A percentile compares a stretch with the other conserved stretches of the same genome.
Conservation (phyloP, 1,140 invertebrate species). For the Oncopeltus fasciatus region DNA sequence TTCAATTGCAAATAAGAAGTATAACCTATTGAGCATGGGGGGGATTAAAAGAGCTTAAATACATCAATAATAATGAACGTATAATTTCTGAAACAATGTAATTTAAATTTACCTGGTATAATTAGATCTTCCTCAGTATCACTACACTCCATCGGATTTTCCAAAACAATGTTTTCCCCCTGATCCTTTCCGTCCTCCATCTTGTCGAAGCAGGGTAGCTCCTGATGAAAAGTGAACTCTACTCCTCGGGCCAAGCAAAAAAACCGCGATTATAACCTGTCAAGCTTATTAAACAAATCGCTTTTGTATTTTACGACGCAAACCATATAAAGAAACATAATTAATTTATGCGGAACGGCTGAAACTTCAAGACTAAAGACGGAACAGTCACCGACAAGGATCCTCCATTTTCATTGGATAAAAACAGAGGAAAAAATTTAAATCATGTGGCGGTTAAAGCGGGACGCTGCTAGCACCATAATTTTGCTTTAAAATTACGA, state of each 20-base stretch:
- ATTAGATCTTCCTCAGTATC: constrained; percentile 15
- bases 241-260: neutral
- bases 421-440: neutral
- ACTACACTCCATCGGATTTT: constrained; percentile 17
- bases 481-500: too few relatives aligned
- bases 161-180: constrained; percentile 8
- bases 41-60: neutral
- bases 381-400: neutral
- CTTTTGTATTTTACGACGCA: neutral
- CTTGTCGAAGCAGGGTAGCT: neutral
- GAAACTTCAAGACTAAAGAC: neutral
- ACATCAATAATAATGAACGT: neutral
- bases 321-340: neutral
- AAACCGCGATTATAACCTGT: neutral
- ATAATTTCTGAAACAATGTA: neutral
- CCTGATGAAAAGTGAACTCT: neutral
- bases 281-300: neutral
- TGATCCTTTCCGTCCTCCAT: constrained; percentile 17
- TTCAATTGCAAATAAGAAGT: neutral
- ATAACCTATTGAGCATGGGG: neutral
- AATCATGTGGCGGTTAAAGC: neutral
- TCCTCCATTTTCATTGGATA: neutral
- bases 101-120: constrained; percentile 6
- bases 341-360: neutral
- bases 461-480: neutral